Evolutionary conservation across 2,113 vertebrate genomes (phyloP).

Genomic region (Macquaria australasica): DNA sequence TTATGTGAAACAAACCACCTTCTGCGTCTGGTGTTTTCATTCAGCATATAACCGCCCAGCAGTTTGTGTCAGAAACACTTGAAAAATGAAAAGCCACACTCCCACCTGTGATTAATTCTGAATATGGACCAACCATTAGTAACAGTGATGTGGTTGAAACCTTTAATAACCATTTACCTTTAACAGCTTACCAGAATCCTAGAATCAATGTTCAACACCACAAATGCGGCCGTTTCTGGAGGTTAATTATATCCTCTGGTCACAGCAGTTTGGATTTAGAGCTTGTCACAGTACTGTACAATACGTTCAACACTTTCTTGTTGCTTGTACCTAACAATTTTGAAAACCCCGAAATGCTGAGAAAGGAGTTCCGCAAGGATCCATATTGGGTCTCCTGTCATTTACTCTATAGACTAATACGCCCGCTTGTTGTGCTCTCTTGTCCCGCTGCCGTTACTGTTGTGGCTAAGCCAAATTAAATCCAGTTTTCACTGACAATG

Average conservation of each 20-base stretch:
- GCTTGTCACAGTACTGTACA: background rate
- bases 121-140: background rate
- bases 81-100: background rate
- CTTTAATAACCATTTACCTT: background rate
- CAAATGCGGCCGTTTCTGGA: background rate
- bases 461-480: conserved; percentile 8
- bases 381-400: background rate
- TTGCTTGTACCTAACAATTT: background rate
- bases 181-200: too few relatives aligned
- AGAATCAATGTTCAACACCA: background rate
- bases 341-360: background rate
- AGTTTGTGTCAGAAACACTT: background rate
- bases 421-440: background rate
- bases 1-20: background rate
- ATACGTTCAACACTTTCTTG: background rate
- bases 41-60: background rate
- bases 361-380: background rate
- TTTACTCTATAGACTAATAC: background rate
- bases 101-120: background rate
- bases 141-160: background rate
- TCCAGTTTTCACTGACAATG: background rate
- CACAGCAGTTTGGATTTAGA: background rate
- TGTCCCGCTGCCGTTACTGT: background rate
- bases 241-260: background rate
- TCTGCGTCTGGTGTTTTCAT: background rate